phyloP scores from a whole-genome alignment of 2,888 invertebrate species.

The Ctenicera cuprea region DNA sequence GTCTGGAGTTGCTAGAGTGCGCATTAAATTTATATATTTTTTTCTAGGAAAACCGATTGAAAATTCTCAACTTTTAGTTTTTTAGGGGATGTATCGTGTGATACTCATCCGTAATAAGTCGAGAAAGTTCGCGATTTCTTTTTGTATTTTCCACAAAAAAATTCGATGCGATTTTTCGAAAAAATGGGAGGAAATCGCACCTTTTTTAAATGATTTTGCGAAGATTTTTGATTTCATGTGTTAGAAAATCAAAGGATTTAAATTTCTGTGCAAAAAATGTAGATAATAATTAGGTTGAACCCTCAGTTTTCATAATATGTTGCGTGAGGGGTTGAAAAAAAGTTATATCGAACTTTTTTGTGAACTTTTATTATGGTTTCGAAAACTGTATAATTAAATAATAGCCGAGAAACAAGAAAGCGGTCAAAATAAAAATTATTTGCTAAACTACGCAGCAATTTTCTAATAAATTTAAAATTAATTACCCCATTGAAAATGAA shows the following conservation, averaged over 20 bases:
- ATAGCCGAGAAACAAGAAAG: no score
- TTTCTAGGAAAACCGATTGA: slow-evolving; percentile 31
- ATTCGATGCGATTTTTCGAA: neutral
- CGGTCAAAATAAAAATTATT: no score
- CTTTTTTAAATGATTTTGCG: neutral
- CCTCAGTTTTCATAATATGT: no score
- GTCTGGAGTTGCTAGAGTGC: slow-evolving; percentile 58
- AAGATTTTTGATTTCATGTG: slow-evolving; percentile 3
- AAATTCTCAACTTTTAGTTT: slow-evolving; percentile 45
- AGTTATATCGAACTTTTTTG: no score
- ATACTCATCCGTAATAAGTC: neutral
- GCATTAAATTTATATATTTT: slow-evolving; percentile 56
- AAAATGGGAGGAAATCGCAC: slow-evolving; percentile 1
- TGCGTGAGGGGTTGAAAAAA: no score
- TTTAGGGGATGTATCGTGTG: neutral
- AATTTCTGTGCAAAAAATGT: neutral
- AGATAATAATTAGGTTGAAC: neutral
- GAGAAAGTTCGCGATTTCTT: slow-evolving; percentile 17
- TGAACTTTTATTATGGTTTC: no score
- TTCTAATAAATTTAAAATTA: no score
- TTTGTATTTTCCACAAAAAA: neutral
- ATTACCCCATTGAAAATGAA: no score
- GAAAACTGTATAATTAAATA: no score
- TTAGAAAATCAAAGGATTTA: neutral
- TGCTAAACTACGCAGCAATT: no score